Base-by-base conservation (phyloP, 2,888 invertebrate genomes). In the Torymus tubicola region DNA sequence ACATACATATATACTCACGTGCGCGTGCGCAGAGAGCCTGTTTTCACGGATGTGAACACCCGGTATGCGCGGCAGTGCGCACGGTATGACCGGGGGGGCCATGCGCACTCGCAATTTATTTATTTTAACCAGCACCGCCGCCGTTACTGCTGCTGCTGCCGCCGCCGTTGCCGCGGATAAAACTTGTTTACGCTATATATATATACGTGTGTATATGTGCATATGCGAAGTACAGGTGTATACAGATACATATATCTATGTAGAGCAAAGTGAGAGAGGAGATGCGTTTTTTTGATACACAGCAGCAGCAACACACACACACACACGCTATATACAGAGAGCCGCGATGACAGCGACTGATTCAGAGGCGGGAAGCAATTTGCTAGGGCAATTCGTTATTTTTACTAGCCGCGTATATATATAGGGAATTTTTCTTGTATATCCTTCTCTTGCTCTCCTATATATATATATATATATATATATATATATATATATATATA, bases 41-140 rank as follows among this genome's bases (percentile, higher is more conserved):
- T 89, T 89, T 89, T 89, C 89, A 89, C 89, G 89, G 89, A 88
- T 88, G 88, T 89, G 89, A 89, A 88, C 89, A 88, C 86, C 88
- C 88, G 89, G 89, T 89, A 89, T 89, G 89, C 87, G n/a, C n/a
- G n/a, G n/a, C n/a, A n/a, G n/a, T n/a, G 85, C 82, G 84, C 82
- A 80, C 55, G 86, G 85, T 82, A 86, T 65, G 70, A 85, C 85
- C 84, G 83, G 85, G 86, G 84, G 86, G 85, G 86, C 85, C 86
- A 85, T 85, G 67, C n/a, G 52, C 83, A 83, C 85, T 85, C 86
- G 86, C 86, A 85, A 88, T 89, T 88, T 89, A 88, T 89, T 89
- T 89, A 89, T 89, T 88, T 89, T 87, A 75, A 88, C 86, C 86
- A 83, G 86, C 31, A 8, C 31, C 31, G 31, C 31, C 31, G 4